Conservation (phyloP, 2,888 invertebrate species). For the Homarus gammarus region DNA sequence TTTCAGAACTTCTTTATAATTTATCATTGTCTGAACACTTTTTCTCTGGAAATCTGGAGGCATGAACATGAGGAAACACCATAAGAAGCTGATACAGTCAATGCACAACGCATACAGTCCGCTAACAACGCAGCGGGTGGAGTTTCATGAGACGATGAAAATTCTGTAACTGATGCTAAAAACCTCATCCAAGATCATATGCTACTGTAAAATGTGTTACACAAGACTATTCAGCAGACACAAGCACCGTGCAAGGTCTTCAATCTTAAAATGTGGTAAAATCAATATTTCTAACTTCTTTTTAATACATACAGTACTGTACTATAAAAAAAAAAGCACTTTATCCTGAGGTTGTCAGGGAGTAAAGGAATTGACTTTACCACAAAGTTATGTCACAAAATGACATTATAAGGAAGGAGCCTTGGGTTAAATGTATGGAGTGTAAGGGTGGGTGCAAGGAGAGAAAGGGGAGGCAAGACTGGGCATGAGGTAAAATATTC, state of each 20-base stretch:
- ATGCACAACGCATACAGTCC: too few species aligned
- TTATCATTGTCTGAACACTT: background rate
- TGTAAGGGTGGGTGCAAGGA: conserved; percentile 10
- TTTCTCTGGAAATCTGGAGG: conserved; percentile 2
- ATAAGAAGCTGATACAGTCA: too few species aligned
- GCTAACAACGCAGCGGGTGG: too few species aligned
- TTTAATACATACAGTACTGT: background rate
- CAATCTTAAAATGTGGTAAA: background rate
- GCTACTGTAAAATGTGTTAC: too few species aligned
- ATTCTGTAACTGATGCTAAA: background rate
- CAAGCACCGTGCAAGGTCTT: background rate
- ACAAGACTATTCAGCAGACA: background rate
- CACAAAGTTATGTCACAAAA: background rate
- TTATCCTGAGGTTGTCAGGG: background rate
- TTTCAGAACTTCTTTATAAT: too few species aligned
- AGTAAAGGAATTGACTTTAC: background rate
- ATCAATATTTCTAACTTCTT: background rate
- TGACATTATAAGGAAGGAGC: background rate
- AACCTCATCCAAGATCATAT: background rate
- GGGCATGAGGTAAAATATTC: conserved; percentile 56
- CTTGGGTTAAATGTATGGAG: conserved; percentile 11
- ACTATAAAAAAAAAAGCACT: background rate
- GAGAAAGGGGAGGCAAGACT: conserved; percentile 9
- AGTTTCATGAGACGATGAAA: background rate
- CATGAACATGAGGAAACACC: conserved; percentile 12